Evolutionary conservation across 1,140 invertebrate genomes (phyloP), one percentile per base, ranked within the genome.

Genomic region (roundworm (Caenorhabditis elegans)): DNA sequence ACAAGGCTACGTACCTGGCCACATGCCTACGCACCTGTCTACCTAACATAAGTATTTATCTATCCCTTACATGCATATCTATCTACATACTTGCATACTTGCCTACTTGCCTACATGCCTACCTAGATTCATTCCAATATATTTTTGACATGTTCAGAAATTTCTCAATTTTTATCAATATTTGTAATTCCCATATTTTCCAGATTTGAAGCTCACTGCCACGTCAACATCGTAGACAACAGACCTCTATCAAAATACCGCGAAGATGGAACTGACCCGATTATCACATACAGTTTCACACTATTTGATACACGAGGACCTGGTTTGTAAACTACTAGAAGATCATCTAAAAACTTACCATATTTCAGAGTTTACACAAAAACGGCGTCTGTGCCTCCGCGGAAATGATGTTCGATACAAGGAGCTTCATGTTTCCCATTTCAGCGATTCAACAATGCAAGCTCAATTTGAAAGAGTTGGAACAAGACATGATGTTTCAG

Each of bases 191-290:
- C 0, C 26, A 24, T 24, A 6, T 31, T 60, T 70, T 70, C 2
- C 34, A 70, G 60, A 70, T 70, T 70, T 34, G 60, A 70, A 10
- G 60, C 60, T 19, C 60, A 70, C n/a, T 70, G 60, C 34, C 60
- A 70, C 17, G 60, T 70, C 11, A 70, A 70, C 34, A 70, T 70
- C n/a, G 60, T 70, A 2, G 60, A 70, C n/a, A 70, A 70, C 13
- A 15, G 31, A 0, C 34, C 60, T 1, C 11, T 70, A 3, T 24
- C 60, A 2, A 70, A 70, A 11, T 39, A 39, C 22, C 60, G 60
- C 3, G 19, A 70, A 1, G 60, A 70, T 70, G 60, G 60, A 19
- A 70, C 60, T 0, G 60, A 70, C 22, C 60, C 60, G 22, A 70
- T 70, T 39, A 39, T 39, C 31, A 70, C 60, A 1, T 70, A 70